Base-by-base conservation (phyloP, 2,113 vertebrate genomes). In the Phalacrocorax pelagicus region DNA sequence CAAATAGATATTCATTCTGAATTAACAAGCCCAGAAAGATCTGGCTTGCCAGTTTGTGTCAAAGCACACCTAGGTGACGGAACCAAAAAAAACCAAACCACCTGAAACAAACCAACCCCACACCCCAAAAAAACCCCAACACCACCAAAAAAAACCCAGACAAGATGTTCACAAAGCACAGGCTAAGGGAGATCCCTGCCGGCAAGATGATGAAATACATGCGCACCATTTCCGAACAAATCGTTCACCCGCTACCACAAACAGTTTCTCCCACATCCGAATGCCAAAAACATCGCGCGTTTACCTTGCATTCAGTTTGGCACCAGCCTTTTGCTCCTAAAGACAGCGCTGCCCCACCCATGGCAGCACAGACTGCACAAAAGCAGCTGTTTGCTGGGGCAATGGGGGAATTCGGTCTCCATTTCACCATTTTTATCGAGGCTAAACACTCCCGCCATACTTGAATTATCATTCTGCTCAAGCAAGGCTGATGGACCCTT, bases 101-200 rank as follows among this genome's bases (percentile, higher is more conserved):
- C 4, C 22, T 8, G 10, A 10, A 69, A 9, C 27, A 15, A 23
- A 23, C 15, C 42, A 32, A 32, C 13, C n/a, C 21, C 27, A 10
- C 15, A 5, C 21, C 30, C 7, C 46, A 47, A 47, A 20, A 20
- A 26, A 38, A 30, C 6, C 26, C 22, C 5, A 3, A 8, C n/a
- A 20, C 5, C 11, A 19, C 11, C 5, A 24, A 32, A 21, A 14
- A 40, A 55, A 32, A 4, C 46, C 2, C 21, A 3, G 23, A 30
- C 32, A 17, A 1, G 8, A 58, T 23, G 26, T 19, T 36, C 23
- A 9, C 0, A 0, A 81, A 89, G 40, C 81, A 67, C 77, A 77
- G 46, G 32, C 66, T 23, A 4, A 85, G 86, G 71, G 96, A 85
- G 92, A 75, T 87, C 94, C 86, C 97, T 94, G 70, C 92, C 75